Evolutionary conservation across 1,140 invertebrate species (phyloP).

Genomic region (Temnothorax longispinosus): DNA sequence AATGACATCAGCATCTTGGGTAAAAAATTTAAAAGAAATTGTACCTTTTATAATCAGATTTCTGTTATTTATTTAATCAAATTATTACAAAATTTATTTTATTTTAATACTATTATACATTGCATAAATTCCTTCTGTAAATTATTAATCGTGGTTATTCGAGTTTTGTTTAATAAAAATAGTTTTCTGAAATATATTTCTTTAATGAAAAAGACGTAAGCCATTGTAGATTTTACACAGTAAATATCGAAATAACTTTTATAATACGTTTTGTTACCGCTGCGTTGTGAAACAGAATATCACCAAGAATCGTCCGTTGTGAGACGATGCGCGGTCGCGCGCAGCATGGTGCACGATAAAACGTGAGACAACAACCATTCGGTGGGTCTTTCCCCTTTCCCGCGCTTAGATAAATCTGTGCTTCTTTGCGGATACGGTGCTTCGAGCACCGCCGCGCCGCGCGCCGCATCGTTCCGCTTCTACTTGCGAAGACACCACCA

Average conservation of each 20-base stretch:
- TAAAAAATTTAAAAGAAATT: not conserved
- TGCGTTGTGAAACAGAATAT: not conserved
- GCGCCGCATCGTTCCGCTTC: not conserved
- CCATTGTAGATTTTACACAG: not conserved
- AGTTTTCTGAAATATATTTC: not conserved
- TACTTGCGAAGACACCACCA: not conserved
- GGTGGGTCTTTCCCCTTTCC: not conserved
- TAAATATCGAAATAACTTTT: conserved; percentile 11
- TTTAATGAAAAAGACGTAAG: not conserved
- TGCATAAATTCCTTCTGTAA: not conserved
- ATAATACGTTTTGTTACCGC: conserved; percentile 32
- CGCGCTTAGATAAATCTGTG: conserved; percentile 48
- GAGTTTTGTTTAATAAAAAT: not conserved
- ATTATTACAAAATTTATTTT: not conserved
- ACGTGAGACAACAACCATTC: conserved; percentile 34
- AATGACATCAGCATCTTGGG: not conserved
- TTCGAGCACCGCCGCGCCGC: too few relatives aligned
- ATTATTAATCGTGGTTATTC: not conserved
- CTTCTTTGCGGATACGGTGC: not conserved
- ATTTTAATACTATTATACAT: not conserved
- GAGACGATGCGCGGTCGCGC: conserved; percentile 32
- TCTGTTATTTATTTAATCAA: not conserved
- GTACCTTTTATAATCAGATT: not conserved
- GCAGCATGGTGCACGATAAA: conserved; percentile 44
- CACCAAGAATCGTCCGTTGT: not conserved